These are phyloP conservation scores for Cacoxenus indagator DNA, from an alignment of 2,888 invertebrate genomes.

Conservation along the genomic window DNA sequence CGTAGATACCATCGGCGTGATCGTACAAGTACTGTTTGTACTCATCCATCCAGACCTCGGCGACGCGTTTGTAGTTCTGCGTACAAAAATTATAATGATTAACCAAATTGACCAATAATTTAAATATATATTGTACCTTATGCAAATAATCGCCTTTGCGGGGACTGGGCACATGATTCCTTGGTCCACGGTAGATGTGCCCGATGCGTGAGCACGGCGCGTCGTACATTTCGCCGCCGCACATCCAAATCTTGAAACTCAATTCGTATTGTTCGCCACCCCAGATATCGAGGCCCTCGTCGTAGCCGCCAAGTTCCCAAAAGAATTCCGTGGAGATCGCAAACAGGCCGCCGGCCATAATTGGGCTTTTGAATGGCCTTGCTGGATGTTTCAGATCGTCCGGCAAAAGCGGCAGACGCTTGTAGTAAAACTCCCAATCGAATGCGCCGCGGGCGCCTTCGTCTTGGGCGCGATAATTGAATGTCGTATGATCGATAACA, in stretches of 20 bases:
- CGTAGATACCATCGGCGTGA: constrained; percentile 81
- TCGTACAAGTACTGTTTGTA: constrained; percentile 90
- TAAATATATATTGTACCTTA: constrained; percentile 46
- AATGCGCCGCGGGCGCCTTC: constrained; percentile 95
- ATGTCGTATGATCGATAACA: constrained; percentile 91
- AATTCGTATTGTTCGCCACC: constrained; percentile 98
- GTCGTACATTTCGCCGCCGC: constrained; percentile 93
- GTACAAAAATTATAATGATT: background rate
- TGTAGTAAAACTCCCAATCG: constrained; percentile 98
- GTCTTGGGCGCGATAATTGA: constrained; percentile 94
- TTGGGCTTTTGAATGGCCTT: constrained; percentile 80
- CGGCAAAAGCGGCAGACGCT: constrained; percentile 82
- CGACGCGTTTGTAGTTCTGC: constrained; percentile 92
- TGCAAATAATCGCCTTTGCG: constrained; percentile 90
- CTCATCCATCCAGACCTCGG: constrained; percentile 99
- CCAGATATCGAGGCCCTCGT: constrained; percentile 95
- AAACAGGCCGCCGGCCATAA: constrained; percentile 98
- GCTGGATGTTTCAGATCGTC: constrained; percentile 65
- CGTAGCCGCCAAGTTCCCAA: constrained; percentile 97
- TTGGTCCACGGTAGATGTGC: constrained; percentile 85
- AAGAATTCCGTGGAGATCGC: constrained; percentile 94
- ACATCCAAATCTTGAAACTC: constrained; percentile 98
- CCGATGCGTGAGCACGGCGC: constrained; percentile 94
- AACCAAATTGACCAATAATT: background rate
- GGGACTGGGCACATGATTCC: constrained; percentile 91